These are phyloP conservation scores for Dinocampus coccinellae DNA, from an alignment of 2,888 invertebrate species.

Conservation along the genomic window DNA sequence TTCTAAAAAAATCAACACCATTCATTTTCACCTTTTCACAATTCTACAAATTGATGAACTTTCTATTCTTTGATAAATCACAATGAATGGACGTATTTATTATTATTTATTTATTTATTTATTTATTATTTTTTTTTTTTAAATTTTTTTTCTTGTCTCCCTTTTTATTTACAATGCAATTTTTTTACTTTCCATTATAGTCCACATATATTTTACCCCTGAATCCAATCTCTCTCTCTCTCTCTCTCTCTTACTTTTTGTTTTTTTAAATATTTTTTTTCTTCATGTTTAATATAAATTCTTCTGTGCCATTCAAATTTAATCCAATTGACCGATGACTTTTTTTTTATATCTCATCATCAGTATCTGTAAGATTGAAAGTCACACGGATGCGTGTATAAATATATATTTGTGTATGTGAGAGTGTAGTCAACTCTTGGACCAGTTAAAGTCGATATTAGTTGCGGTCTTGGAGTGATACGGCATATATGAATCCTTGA, in stretches of 20 bases:
- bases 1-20: conserved; percentile 30
- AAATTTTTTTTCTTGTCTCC: too few relatives aligned
- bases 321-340: background rate
- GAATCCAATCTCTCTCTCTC: too few relatives aligned
- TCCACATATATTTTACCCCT: too few relatives aligned
- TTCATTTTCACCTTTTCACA: conserved; percentile 44
- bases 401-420: background rate
- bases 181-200: too few relatives aligned
- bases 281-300: conserved; percentile 8
- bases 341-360: background rate
- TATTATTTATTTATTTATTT: too few relatives aligned
- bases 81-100: conserved; percentile 38
- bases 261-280: conserved; percentile 21
- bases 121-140: too few relatives aligned
- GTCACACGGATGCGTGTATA: background rate
- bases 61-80: conserved; percentile 46
- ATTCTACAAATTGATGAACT: conserved; percentile 35
- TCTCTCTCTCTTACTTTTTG: conserved; percentile 20
- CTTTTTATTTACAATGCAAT: too few relatives aligned
- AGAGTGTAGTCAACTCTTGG: background rate
- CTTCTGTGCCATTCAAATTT: conserved; percentile 32
- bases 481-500: conserved; percentile 13
- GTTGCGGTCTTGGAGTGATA: conserved; percentile 23
- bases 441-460: conserved; percentile 25
- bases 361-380: background rate